phyloP scores from a whole-genome alignment of 2,113 vertebrate species.

The Lipotes vexillifer region DNA sequence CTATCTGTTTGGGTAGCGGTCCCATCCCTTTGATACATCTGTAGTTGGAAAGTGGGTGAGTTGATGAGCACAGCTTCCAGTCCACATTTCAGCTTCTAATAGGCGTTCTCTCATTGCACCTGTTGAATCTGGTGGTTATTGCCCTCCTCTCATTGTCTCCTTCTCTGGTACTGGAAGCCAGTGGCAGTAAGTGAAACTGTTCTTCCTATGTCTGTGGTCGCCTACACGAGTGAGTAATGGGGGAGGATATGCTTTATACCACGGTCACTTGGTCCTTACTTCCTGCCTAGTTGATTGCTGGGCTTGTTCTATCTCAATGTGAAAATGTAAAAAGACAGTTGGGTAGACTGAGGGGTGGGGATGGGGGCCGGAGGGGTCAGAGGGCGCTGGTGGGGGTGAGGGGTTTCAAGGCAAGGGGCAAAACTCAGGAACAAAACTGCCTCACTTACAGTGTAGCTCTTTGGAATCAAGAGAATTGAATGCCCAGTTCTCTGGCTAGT shows the following conservation, averaged over 20 bases:
- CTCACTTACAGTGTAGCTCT: background rate
- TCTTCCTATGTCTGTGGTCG: background rate
- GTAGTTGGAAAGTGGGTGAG: background rate
- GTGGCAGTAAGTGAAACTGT: background rate
- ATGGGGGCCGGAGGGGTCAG: background rate
- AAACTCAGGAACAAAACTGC: background rate
- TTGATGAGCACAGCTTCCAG: background rate
- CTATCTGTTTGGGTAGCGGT: background rate
- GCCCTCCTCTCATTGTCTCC: background rate
- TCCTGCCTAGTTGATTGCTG: background rate
- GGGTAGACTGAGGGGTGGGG: background rate
- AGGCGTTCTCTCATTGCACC: background rate
- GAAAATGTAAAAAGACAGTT: conserved; percentile 35
- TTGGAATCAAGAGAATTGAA: background rate
- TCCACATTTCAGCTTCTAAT: background rate
- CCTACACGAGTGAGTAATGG: background rate
- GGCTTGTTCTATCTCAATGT: background rate
- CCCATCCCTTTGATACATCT: background rate
- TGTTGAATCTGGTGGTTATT: background rate
- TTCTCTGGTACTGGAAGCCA: background rate
- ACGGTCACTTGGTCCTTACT: background rate
- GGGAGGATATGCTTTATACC: background rate
- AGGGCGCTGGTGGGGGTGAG: background rate
- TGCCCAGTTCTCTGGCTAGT: background rate
- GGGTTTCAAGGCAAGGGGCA: background rate